phyloP scores from a whole-genome alignment of 2,888 invertebrate species.

The Mamestra brassicae region DNA sequence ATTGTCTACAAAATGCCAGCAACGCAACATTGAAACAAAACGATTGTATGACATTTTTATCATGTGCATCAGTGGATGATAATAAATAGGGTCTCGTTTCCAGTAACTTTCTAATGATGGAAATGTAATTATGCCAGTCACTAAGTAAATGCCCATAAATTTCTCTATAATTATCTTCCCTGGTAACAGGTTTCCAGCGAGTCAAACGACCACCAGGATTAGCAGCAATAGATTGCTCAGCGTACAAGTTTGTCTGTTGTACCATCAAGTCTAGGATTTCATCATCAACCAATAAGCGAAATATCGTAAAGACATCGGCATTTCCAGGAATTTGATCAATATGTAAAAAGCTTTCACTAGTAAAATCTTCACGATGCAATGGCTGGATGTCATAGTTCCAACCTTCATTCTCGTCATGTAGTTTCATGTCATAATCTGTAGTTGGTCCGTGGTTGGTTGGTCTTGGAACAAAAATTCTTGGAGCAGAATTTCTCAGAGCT shows the following conservation, averaged over 20 bases:
- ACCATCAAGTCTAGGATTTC: constrained; percentile 44
- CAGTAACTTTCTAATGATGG: constrained; percentile 56
- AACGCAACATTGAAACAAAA: constrained; percentile 50
- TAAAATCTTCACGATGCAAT: constrained; percentile 32
- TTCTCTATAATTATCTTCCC: constrained; percentile 51
- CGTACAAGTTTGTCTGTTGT: constrained; percentile 44
- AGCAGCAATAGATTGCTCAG: constrained; percentile 35
- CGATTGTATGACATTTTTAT: constrained; percentile 60
- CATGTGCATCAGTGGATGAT: constrained; percentile 54
- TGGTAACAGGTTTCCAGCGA: constrained; percentile 40
- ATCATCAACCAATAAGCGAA: constrained; percentile 32
- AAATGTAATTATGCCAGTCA: constrained; percentile 50
- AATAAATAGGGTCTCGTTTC: constrained; percentile 54
- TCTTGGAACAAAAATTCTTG: constrained; percentile 27
- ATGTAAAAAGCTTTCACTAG: constrained; percentile 17
- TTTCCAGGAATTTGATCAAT: no score
- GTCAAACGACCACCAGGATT: constrained; percentile 30
- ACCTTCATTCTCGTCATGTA: constrained; percentile 25
- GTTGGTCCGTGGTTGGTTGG: constrained; percentile 25
- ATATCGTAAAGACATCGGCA: no score
- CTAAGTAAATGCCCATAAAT: constrained; percentile 49
- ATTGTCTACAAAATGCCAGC: constrained; percentile 63
- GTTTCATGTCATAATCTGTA: constrained; percentile 32
- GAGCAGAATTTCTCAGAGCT: constrained; percentile 24
- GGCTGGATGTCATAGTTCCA: constrained; percentile 35